phyloP scores from a whole-genome alignment of 2,888 invertebrate species.

The Drosophila picticornis region DNA sequence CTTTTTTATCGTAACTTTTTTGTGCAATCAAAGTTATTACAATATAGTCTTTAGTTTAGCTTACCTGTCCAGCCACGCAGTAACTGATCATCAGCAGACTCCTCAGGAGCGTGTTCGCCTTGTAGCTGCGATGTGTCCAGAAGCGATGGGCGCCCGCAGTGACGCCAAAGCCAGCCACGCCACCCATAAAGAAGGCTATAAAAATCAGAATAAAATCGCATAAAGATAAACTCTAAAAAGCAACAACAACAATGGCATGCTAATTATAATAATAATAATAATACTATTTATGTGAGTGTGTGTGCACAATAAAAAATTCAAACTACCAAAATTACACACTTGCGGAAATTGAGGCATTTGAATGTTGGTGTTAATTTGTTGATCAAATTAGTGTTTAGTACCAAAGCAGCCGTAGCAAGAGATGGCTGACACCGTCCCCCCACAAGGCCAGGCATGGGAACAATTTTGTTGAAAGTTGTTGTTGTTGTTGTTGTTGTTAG shows the following conservation, averaged over 20 bases:
- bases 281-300: constrained; percentile 9
- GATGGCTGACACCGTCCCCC: neutral
- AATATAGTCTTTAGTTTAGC: constrained; percentile 8
- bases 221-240: constrained; percentile 1
- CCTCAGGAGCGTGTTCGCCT: constrained; percentile 88
- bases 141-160: constrained; percentile 90
- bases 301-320: constrained; percentile 13
- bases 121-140: constrained; percentile 89
- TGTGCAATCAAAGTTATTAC: neutral
- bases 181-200: constrained; percentile 87
- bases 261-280: constrained; percentile 48
- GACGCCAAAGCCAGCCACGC: constrained; percentile 88
- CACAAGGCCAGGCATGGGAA: constrained; percentile 41
- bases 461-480: constrained; percentile 4
- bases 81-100: constrained; percentile 88
- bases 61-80: constrained; percentile 89
- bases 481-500: constrained; percentile 8
- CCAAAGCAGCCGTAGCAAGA: neutral
- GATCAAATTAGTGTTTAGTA: constrained; percentile 51
- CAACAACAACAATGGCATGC: constrained; percentile 26
- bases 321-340: constrained; percentile 54
- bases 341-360: constrained; percentile 72
- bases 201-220: constrained; percentile 43
- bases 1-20: neutral
- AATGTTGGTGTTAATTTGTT: constrained; percentile 59